A percentile compares a stretch with the other conserved stretches of the same genome.
Conservation (phyloP, 1,140 invertebrate genomes). For the Lepidostoma basale region DNA sequence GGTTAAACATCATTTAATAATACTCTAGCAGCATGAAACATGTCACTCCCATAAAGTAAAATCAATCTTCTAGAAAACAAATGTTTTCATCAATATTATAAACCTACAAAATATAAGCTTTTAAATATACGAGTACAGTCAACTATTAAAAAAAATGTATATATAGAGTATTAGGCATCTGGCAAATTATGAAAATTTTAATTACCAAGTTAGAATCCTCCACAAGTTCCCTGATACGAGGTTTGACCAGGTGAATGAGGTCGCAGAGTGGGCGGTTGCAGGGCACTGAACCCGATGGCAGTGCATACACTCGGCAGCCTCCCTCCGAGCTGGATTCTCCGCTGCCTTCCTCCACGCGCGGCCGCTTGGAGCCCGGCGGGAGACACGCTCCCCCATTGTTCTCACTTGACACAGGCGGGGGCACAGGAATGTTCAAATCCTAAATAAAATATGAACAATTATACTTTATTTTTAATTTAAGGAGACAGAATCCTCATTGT, state of each 20-base stretch:
- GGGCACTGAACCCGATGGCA: conserved; percentile 80
- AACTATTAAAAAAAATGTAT: too few relatives aligned
- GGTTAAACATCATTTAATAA: too few relatives aligned
- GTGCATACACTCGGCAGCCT: conserved; percentile 81
- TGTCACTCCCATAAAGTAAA: too few relatives aligned
- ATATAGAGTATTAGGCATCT: too few relatives aligned
- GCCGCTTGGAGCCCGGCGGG: conserved; percentile 69
- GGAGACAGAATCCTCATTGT: not conserved
- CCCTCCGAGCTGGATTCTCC: conserved; percentile 49
- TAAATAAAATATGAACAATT: conserved; percentile 50
- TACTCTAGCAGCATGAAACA: too few relatives aligned
- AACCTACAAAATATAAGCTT: too few relatives aligned
- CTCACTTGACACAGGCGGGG: conserved; percentile 73
- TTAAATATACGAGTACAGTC: too few relatives aligned
- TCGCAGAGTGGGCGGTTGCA: conserved; percentile 86
- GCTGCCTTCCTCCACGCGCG: conserved; percentile 60
- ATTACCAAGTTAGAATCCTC: conserved; percentile 86
- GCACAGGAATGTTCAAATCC: conserved; percentile 86
- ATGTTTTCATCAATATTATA: too few relatives aligned
- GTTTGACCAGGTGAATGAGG: conserved; percentile 89
- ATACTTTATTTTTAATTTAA: not conserved
- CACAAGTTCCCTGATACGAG: conserved; percentile 89
- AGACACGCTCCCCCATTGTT: conserved; percentile 62
- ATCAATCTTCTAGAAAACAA: too few relatives aligned
- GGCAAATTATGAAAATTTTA: too few relatives aligned